Base-by-base conservation (phyloP, 2,113 vertebrate species). In the Rostratula benghalensis region DNA sequence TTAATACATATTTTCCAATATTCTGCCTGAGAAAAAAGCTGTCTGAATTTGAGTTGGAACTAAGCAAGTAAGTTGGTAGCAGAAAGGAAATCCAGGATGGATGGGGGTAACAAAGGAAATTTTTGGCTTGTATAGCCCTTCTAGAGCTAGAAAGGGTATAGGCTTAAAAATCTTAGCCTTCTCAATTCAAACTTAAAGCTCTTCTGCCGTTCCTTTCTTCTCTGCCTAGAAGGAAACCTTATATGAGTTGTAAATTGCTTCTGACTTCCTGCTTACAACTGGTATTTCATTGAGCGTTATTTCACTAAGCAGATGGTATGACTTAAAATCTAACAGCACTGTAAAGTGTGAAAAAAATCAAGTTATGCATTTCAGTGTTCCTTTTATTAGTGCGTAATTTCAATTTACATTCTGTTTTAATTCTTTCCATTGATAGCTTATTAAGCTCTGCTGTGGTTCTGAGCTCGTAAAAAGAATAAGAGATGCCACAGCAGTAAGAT, bases 211-310 rank as follows among this genome's bases (percentile, higher is more conserved):
- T 91, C 19, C 50, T 85, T 95, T 83, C 85, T 93, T 88, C 46
- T 93, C 17, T 93, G 68, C n/a, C 56, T 85, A 35, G 48, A 71
- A 93, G 30, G 88, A 94, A 96, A 90, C 68, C 22, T 75, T 92
- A 77, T 53, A 70, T 11, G 79, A 83, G 83, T 71, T 81, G 51
- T 80, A 75, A 92, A 90, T 93, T 80, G 35, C 56, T 5, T 92
- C 48, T 63, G 56, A 77, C 71, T 96, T 96, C 54, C 41, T 90
- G 46, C 78, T 83, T 93, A 50, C 83, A 74, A 51, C 37, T 94
- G 75, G 27, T 59, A 78, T 86, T 84, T 94, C 68, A 39, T 12
- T 81, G 65, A 71, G 76, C 35, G 24, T 83, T 95, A 64, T 94
- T 92, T 94, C 51, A 37, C 27, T 83, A 64, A 90, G 43, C 75